Percentiles rank a stretch among this genome's conserved stretches.
phyloP scores from a whole-genome alignment of 2,797 vertebrate genomes.

The Balearica regulorum region DNA sequence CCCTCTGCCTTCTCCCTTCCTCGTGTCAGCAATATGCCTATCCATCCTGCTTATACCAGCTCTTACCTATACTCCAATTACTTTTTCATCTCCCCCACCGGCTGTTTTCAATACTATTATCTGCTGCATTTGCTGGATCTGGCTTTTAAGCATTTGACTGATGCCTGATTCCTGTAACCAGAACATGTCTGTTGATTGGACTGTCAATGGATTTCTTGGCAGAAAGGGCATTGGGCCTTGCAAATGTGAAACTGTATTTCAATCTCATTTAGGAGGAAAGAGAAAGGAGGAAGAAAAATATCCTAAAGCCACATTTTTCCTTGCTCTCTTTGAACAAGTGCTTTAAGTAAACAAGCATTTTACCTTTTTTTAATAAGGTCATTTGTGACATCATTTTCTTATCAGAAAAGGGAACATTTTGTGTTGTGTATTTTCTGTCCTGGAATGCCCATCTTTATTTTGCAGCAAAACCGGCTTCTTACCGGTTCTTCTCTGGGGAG shows the following conservation, averaged over 20 bases:
- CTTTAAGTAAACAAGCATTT: constrained; percentile 69
- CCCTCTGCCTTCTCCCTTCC: constrained; percentile 2
- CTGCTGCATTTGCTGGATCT: constrained; percentile 63
- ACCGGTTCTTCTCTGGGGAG: background rate
- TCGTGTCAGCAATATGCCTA: constrained; percentile 11
- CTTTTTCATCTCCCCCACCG: constrained; percentile 43
- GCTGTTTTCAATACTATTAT: constrained; percentile 67
- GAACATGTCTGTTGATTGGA: constrained; percentile 69
- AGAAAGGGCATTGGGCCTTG: constrained; percentile 71
- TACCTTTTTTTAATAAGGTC: constrained; percentile 74
- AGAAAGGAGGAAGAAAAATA: constrained; percentile 49
- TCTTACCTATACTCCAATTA: constrained; percentile 56
- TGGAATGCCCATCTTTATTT: constrained; percentile 7
- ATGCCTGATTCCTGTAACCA: constrained; percentile 68
- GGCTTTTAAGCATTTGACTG: constrained; percentile 58
- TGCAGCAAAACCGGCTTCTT: constrained; percentile 4
- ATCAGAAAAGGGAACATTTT: constrained; percentile 46
- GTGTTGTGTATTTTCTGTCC: constrained; percentile 40
- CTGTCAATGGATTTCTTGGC: constrained; percentile 72
- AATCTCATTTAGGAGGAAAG: constrained; percentile 67
- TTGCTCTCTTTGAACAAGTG: constrained; percentile 53
- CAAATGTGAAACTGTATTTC: constrained; percentile 72
- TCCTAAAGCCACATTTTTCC: constrained; percentile 55
- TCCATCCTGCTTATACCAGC: constrained; percentile 52
- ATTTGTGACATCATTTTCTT: constrained; percentile 67